These are phyloP conservation scores for Trichoplax adhaerens DNA, from an alignment of 37 sponge, comb jelly and placozoan species.

Conservation along the genomic window DNA sequence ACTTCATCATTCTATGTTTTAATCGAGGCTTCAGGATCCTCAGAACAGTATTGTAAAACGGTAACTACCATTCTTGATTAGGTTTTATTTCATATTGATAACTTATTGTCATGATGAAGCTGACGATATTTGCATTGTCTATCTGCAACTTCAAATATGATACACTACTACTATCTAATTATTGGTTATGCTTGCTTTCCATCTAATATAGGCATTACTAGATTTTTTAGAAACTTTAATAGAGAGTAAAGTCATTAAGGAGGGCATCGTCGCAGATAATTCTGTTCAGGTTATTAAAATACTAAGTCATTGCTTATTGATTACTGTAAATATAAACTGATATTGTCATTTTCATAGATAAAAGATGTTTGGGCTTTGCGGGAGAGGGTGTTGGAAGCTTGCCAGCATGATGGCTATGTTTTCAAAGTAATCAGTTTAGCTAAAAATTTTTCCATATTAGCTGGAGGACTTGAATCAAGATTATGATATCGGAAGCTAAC, in stretches of 20 bases:
- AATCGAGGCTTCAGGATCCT: conserved; percentile 67
- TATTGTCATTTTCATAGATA: conserved; percentile 6
- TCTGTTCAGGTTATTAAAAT: conserved; percentile 16
- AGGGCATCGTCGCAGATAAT: conserved; percentile 74
- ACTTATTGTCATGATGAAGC: background rate
- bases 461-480: too few relatives aligned
- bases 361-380: conserved; percentile 62
- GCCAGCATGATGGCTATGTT: conserved; percentile 34
- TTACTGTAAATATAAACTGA: too few relatives aligned
- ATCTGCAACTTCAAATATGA: background rate
- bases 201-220: too few relatives aligned
- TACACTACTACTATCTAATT: background rate
- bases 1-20: conserved; percentile 60
- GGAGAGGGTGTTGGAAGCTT: conserved; percentile 64
- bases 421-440: conserved; percentile 19
- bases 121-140: background rate
- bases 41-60: too few relatives aligned
- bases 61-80: too few relatives aligned
- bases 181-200: background rate
- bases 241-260: conserved; percentile 22
- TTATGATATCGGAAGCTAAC: too few relatives aligned
- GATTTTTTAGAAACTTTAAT: conserved; percentile 47
- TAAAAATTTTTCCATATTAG: too few relatives aligned
- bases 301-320: too few relatives aligned
- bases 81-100: background rate